phyloP scores from a whole-genome alignment of 2,797 vertebrate genomes.

The Triplophysa bombifrons region DNA sequence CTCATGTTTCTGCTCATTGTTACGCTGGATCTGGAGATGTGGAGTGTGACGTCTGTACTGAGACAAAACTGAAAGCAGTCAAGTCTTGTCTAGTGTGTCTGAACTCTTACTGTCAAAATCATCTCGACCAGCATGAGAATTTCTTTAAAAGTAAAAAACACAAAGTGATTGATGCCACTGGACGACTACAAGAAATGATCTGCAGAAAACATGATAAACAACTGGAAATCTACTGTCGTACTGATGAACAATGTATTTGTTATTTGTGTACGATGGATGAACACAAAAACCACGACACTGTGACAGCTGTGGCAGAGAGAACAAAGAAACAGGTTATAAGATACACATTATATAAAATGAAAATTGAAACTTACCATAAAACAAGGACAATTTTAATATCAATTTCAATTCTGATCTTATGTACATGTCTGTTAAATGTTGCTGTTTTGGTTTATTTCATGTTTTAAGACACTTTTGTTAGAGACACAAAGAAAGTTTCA shows the following conservation, averaged over 20 bases:
- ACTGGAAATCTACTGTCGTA: neutral
- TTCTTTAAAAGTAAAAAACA: slow-evolving; percentile 1
- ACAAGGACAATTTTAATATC: too few species aligned
- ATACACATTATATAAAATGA: neutral
- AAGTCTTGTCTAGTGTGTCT: slow-evolving; percentile 12
- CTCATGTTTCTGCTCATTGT: neutral
- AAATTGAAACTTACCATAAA: too few species aligned
- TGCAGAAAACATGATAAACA: neutral
- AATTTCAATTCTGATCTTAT: neutral
- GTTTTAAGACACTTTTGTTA: neutral
- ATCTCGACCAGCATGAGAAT: neutral
- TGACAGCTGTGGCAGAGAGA: neutral
- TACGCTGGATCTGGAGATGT: slow-evolving; percentile 9
- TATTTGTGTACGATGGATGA: neutral
- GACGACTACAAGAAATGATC: slow-evolving; percentile 11
- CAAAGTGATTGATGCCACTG: neutral
- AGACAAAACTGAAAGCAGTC: neutral
- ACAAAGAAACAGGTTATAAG: neutral
- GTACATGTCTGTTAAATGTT: neutral
- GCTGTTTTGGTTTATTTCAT: neutral
- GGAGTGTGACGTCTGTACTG: slow-evolving; percentile 7
- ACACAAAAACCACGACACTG: slow-evolving; percentile 12
- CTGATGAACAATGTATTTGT: neutral
- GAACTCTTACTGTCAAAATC: slow-evolving; percentile 20
- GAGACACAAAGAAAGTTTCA: neutral